Conservation (phyloP, 1,140 invertebrate species). For the Caenorhabditis brenneri region DNA sequence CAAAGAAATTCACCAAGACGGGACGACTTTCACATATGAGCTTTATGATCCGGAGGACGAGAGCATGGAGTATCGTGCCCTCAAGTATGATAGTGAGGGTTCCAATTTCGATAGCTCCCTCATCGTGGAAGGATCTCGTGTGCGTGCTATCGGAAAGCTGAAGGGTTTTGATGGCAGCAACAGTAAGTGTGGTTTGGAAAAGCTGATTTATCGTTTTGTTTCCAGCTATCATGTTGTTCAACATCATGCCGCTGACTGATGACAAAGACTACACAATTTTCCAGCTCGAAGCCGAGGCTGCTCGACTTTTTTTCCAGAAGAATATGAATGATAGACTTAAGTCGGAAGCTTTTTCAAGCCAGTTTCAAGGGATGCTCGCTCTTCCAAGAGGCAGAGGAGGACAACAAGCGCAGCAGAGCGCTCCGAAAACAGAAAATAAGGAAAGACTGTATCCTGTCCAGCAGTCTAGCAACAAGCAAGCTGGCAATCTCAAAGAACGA, state of each 20-base stretch:
- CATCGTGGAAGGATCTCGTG: slow-evolving; percentile 13
- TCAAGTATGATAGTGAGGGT: slow-evolving; percentile 25
- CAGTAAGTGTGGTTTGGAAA: background rate
- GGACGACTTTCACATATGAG: background rate
- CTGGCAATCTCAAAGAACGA: background rate
- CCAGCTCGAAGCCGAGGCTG: background rate
- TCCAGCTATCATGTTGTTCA: slow-evolving; percentile 26
- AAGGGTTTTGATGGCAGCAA: slow-evolving; percentile 7
- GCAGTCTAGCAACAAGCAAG: background rate
- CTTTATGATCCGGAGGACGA: background rate
- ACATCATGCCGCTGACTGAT: background rate
- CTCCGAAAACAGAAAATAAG: background rate
- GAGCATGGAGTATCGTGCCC: background rate
- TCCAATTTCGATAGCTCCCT: background rate
- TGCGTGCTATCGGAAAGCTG: slow-evolving; percentile 4
- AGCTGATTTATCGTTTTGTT: background rate
- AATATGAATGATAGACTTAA: slow-evolving; percentile 19
- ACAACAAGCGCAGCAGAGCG: background rate
- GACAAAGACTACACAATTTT: slow-evolving; percentile 25
- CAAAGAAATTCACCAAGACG: background rate
- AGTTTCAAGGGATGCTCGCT: slow-evolving; percentile 3
- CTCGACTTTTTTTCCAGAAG: slow-evolving; percentile 29
- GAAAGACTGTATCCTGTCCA: background rate
- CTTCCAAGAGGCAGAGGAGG: background rate
- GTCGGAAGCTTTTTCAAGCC: background rate